phyloP scores from a whole-genome alignment of 92 coral and sea anemone species.

The Metridium senile region DNA sequence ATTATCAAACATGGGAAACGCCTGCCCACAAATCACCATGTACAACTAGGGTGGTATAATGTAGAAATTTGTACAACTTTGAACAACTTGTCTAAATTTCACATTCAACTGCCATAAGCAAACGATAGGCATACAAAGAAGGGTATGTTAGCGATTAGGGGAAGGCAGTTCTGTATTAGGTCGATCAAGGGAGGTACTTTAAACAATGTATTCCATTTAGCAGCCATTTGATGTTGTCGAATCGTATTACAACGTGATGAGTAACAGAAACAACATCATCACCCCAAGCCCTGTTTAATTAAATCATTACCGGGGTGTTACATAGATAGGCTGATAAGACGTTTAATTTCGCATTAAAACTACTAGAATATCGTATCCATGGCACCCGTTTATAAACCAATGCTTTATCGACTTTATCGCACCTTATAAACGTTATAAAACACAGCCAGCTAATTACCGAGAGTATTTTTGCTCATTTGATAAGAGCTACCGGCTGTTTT shows the following conservation, averaged over 20 bases:
- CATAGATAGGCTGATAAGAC: slow-evolving; percentile 49
- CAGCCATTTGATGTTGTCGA: slow-evolving; percentile 65
- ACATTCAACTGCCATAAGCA: not conserved
- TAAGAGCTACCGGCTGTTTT: no score
- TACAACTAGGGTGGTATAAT: slow-evolving; percentile 24
- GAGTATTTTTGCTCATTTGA: not conserved
- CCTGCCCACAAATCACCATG: not conserved
- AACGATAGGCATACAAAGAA: not conserved
- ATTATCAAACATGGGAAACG: slow-evolving; percentile 44
- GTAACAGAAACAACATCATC: slow-evolving; percentile 30
- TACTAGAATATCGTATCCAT: slow-evolving; percentile 9
- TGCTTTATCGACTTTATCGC: not conserved
- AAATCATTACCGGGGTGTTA: slow-evolving; percentile 62
- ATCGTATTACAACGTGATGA: slow-evolving; percentile 44
- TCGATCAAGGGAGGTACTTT: slow-evolving; percentile 35
- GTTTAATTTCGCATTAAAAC: slow-evolving; percentile 68
- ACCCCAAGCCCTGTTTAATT: slow-evolving; percentile 49
- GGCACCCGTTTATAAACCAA: not conserved
- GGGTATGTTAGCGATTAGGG: not conserved
- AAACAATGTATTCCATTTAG: slow-evolving; percentile 70
- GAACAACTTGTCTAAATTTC: not conserved
- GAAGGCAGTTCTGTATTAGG: not conserved
- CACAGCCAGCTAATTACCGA: not conserved
- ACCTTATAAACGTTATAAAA: not conserved
- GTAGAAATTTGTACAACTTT: slow-evolving; percentile 18